Evolutionary conservation across 2,797 vertebrate genomes (phyloP).

Genomic region (Carduelis carduelis): DNA sequence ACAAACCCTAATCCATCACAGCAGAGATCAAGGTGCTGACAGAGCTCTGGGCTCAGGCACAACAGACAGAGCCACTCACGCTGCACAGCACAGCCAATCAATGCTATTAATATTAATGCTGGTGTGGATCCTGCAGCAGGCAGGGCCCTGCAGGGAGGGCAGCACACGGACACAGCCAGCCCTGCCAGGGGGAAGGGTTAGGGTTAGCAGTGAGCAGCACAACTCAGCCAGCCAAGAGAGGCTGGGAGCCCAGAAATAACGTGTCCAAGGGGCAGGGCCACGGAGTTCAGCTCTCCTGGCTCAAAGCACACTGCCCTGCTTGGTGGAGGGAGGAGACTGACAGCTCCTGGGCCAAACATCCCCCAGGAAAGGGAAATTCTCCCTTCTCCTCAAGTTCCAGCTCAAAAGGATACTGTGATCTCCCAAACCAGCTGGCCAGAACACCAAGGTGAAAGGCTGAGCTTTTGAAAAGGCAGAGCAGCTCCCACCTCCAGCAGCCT

Average conservation of each 20-base stretch:
- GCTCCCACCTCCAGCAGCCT: not conserved
- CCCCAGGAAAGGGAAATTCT: not conserved
- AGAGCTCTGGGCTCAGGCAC: not conserved
- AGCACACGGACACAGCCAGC: not conserved
- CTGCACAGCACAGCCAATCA: not conserved
- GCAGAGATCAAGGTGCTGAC: constrained; percentile 10
- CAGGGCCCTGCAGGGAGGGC: not conserved
- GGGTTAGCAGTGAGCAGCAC: not conserved
- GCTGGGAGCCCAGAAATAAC: fast-evolving
- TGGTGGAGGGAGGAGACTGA: not conserved
- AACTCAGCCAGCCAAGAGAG: not conserved
- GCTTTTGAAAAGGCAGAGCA: not conserved
- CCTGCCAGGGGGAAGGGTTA: not conserved
- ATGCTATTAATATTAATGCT: not conserved
- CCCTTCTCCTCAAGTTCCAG: not conserved
- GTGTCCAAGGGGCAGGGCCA: not conserved
- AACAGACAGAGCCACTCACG: not conserved
- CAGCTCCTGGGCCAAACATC: not conserved
- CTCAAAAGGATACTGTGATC: not conserved
- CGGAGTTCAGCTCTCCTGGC: not conserved
- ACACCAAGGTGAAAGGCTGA: not conserved
- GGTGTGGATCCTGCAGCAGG: not conserved
- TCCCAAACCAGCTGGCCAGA: not conserved
- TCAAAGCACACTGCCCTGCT: not conserved
- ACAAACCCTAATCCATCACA: not conserved